These are phyloP conservation scores for Esox masquinongy DNA, from an alignment of 2,797 vertebrate species.

Conservation along the genomic window DNA sequence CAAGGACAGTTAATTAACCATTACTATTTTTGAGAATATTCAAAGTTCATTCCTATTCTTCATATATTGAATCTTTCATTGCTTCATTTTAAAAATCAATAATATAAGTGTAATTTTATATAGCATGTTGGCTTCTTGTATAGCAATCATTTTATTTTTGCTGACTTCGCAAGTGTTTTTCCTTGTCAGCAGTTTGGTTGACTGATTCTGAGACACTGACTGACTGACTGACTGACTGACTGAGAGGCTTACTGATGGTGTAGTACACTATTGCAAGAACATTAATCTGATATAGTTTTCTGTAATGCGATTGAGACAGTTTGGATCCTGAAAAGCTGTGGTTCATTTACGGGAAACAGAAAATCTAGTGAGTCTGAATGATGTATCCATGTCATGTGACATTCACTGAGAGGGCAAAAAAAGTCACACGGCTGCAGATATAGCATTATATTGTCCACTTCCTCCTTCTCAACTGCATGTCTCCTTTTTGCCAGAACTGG, in stretches of 20 bases:
- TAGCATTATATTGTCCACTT: constrained; percentile 1
- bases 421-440: constrained; percentile 51
- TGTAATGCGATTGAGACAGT: constrained; percentile 19
- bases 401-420: background rate
- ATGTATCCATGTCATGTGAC: constrained; percentile 3
- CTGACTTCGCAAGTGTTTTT: constrained; percentile 44
- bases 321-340: constrained; percentile 10
- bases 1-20: background rate
- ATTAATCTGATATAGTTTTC: background rate
- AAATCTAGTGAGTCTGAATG: background rate
- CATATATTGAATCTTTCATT: background rate
- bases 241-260: too few species aligned
- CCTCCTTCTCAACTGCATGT: background rate
- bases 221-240: constrained; percentile 17
- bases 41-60: background rate
- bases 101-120: background rate
- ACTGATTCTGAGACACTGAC: constrained; percentile 29
- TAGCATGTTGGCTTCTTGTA: background rate
- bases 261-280: background rate
- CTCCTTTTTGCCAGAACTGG: constrained; percentile 17
- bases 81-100: background rate
- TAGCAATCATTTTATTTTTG: background rate
- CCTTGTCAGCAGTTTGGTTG: constrained; percentile 38
- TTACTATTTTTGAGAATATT: background rate
- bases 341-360: background rate